Evolutionary conservation across 2,888 invertebrate genomes (phyloP).

Genomic region (Drosophila birchii): DNA sequence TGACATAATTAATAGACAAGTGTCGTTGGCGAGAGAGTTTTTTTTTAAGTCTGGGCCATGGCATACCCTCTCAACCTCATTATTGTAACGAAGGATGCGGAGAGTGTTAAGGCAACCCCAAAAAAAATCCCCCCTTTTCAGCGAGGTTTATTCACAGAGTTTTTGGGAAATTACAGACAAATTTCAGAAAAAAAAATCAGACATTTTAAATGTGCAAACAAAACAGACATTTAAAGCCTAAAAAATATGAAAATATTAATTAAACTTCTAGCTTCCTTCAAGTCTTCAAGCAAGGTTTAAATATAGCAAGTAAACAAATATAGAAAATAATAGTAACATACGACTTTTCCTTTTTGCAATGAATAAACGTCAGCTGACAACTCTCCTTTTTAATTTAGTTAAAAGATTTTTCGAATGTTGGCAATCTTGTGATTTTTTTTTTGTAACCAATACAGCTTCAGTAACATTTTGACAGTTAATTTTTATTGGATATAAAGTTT

Average conservation of each 20-base stretch:
- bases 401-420: not conserved
- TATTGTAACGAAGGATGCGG: constrained; percentile 9
- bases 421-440: not conserved
- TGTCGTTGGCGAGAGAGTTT: constrained; percentile 20
- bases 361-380: not conserved
- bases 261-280: too few relatives aligned
- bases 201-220: too few relatives aligned
- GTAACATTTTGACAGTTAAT: not conserved
- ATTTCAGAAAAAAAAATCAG: too few relatives aligned
- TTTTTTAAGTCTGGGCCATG: constrained; percentile 5
- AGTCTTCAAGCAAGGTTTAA: too few relatives aligned
- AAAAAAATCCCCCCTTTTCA: not conserved
- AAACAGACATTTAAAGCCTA: too few relatives aligned
- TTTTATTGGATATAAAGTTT: not conserved
- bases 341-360: too few relatives aligned
- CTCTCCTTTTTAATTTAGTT: too few relatives aligned
- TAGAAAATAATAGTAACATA: too few relatives aligned
- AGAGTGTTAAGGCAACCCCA: not conserved
- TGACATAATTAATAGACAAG: constrained; percentile 48
- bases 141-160: not conserved
- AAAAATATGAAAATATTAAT: too few relatives aligned
- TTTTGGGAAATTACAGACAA: too few relatives aligned
- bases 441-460: not conserved
- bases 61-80: constrained; percentile 23
- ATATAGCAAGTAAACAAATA: too few relatives aligned